phyloP scores from a whole-genome alignment of 2,797 vertebrate species.

The Malacoraja senta region DNA sequence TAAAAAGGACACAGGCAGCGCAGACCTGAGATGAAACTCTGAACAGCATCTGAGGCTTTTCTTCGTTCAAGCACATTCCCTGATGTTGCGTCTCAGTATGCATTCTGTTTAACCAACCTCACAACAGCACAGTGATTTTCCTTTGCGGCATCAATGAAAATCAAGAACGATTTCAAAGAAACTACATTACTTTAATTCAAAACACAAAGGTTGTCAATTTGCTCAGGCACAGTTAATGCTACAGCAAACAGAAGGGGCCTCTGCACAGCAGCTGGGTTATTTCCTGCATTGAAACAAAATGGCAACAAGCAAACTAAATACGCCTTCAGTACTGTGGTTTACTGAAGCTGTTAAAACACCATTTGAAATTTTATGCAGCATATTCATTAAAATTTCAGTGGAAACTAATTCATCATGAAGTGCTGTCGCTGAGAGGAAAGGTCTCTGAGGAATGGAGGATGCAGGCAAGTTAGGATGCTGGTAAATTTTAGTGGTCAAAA shows the following conservation, averaged over 20 bases:
- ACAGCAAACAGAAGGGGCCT: neutral
- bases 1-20: neutral
- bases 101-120: neutral
- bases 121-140: too few species aligned
- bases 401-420: neutral
- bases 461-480: neutral
- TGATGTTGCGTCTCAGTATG: neutral
- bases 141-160: neutral
- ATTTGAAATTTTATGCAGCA: neutral
- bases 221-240: neutral
- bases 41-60: neutral
- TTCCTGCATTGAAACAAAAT: neutral
- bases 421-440: neutral
- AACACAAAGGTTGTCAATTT: neutral
- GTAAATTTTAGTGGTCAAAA: neutral
- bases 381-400: neutral
- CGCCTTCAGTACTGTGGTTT: neutral
- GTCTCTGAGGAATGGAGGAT: neutral
- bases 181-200: neutral
- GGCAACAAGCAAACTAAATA: neutral
- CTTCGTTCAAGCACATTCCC: neutral
- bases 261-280: neutral
- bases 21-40: neutral
- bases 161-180: neutral
- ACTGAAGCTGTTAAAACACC: neutral